These are phyloP conservation scores for Gouania willdenowi DNA, from an alignment of 2,797 vertebrate genomes.

Conservation along the genomic window DNA sequence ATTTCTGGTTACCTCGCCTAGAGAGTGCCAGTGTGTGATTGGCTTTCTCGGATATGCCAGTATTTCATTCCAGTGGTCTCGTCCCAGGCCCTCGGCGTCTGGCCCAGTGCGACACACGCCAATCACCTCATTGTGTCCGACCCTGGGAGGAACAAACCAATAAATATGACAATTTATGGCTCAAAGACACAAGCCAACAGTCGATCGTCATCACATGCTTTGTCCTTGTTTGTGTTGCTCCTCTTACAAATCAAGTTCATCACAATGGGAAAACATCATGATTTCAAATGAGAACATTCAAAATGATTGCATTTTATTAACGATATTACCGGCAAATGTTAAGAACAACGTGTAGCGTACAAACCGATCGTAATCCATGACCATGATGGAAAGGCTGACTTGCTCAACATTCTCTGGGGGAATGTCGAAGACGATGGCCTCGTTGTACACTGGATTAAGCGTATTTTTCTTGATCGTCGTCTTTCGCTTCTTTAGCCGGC, in stretches of 20 bases:
- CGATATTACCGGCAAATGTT: too few species aligned
- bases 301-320: too few species aligned
- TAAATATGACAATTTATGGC: too few species aligned
- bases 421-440: conserved; percentile 98
- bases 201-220: too few species aligned
- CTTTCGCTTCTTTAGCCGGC: conserved; percentile 93
- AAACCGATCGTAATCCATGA: conserved; percentile 98
- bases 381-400: conserved; percentile 93
- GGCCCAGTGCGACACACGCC: conserved; percentile 90
- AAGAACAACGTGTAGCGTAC: too few species aligned
- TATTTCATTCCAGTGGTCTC: conserved; percentile 99
- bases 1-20: conserved; percentile 97
- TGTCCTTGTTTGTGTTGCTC: too few species aligned
- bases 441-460: conserved; percentile 92
- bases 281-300: too few species aligned
- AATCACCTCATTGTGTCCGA: conserved; percentile 98
- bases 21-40: conserved; percentile 95
- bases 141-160: conserved; percentile 83
- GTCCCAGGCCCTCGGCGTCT: conserved; percentile 90
- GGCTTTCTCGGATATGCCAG: conserved; percentile 94
- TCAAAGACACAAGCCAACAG: too few species aligned
- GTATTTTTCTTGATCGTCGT: conserved; percentile 96
- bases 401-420: conserved; percentile 98
- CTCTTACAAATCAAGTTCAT: too few species aligned
- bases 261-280: too few species aligned